Percentiles rank a stretch among this genome's conserved stretches.
These are phyloP conservation scores for Drosophila mulleri DNA, from an alignment of 2,888 invertebrate species.

Conservation along the genomic window DNA sequence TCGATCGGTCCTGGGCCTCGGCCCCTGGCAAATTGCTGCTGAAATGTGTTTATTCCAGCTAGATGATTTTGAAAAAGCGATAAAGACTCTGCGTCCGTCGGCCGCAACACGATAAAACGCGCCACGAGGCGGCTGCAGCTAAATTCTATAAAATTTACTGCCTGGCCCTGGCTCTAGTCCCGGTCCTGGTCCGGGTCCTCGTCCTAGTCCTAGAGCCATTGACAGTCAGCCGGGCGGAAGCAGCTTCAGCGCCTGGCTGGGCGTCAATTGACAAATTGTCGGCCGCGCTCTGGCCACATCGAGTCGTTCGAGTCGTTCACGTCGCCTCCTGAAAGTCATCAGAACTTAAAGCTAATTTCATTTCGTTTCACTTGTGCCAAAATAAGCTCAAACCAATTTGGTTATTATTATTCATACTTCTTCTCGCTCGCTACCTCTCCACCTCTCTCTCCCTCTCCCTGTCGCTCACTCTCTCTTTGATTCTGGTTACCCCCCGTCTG, in stretches of 20 bases:
- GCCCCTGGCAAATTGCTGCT: conserved; percentile 40
- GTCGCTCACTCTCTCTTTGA: no score
- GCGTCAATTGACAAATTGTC: conserved; percentile 77
- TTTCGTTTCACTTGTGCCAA: conserved; percentile 70
- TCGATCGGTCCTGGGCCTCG: background rate
- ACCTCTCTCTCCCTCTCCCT: background rate
- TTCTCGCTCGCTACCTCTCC: background rate
- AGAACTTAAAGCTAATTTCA: conserved; percentile 70
- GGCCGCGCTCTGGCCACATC: conserved; percentile 12
- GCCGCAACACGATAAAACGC: background rate
- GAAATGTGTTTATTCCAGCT: conserved; percentile 74
- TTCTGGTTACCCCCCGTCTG: background rate
- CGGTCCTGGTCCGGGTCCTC: no score
- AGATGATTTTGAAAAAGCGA: conserved; percentile 71
- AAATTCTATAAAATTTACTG: conserved; percentile 65
- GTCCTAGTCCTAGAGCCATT: conserved; percentile 55
- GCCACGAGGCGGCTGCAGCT: conserved; percentile 46
- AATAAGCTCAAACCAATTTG: conserved; percentile 72
- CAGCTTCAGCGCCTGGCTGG: conserved; percentile 70
- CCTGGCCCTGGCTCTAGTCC: conserved; percentile 7
- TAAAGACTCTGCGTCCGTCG: conserved; percentile 47
- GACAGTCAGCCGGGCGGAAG: conserved; percentile 71
- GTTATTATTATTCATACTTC: conserved; percentile 68
- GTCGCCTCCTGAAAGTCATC: conserved; percentile 36
- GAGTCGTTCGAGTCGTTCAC: conserved; percentile 1